Evolutionary conservation across 2,113 vertebrate species (phyloP), one percentile per base, ranked within the genome.

Genomic region (Bubo scandiacus): DNA sequence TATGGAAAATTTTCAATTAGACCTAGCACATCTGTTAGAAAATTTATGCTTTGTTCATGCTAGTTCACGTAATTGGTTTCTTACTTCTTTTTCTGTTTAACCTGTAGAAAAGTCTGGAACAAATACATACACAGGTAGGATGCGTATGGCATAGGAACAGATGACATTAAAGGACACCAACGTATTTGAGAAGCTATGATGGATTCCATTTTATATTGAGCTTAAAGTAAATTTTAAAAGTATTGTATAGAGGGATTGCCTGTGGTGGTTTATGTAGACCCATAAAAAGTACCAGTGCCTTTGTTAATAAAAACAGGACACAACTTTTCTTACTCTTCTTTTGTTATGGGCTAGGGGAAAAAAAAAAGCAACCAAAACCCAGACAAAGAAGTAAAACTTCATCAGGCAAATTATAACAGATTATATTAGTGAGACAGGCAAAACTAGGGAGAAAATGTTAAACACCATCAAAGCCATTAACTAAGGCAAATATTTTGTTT

Each of bases 401-500:
- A 61, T 42, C 27, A 45, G 30, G 16, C 5, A 88, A 66, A 43
- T 90, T 81, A 34, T 54, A 90, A 38, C 5, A 73, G 15, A 47
- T 90, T 78, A 29, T 12, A 25, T 87, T 78, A 72, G 19, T 79
- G 16, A 83, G 27, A 14, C 51, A 54, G 45, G 36, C 11, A 74
- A 45, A 61, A 80, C 27, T 55, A 82, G 25, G 12, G 26, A 88
- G 58, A 93, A 89, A 63, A 68, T 9, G 25, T 83, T 94, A 86
- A 95, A 62, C 47, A 66, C 11, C 42, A 86, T 74, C 45, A 85
- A 86, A 92, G 12, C 9, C 36, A 79, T 70, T 95, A 92, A 89
- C 49, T 38, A 94, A 92, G 47, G 66, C 11, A 96, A 95, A 95
- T 91, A 67, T 89, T 94, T 96, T 95, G 81, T 10, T 97, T 96